Conservation (phyloP, 2,888 invertebrate species). For the Marasmarcha lunaedactyla region DNA sequence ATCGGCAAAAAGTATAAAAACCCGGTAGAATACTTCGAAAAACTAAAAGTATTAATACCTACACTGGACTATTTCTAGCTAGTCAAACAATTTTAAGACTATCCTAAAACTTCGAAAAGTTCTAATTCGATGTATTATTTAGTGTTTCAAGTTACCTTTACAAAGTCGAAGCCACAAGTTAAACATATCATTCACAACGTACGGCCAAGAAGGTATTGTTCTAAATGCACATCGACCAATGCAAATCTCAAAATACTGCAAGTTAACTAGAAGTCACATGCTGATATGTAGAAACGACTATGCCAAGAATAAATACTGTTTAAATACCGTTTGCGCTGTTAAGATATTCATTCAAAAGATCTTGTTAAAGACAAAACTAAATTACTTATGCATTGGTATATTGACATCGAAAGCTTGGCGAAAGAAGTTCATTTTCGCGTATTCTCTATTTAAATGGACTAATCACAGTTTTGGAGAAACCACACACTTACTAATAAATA, state of each 20-base stretch:
- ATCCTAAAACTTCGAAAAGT: constrained; percentile 35
- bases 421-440: neutral
- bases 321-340: too few relatives aligned
- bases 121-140: constrained; percentile 62
- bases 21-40: constrained; percentile 14
- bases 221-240: constrained; percentile 35
- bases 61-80: constrained; percentile 16
- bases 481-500: constrained; percentile 57
- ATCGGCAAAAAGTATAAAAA: neutral
- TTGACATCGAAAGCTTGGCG: neutral
- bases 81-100: neutral
- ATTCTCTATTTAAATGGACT: constrained; percentile 29
- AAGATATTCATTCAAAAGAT: too few relatives aligned
- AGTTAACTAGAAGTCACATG: constrained; percentile 61
- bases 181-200: constrained; percentile 3
- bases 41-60: constrained; percentile 34
- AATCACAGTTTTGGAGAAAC: constrained; percentile 48
- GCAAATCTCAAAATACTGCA: constrained; percentile 39
- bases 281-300: constrained; percentile 61
- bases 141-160: constrained; percentile 9
- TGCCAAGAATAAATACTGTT: too few relatives aligned
- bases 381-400: neutral
- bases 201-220: constrained; percentile 36
- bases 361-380: too few relatives aligned
- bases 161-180: constrained; percentile 4